A percentile compares a stretch with the other conserved stretches of the same genome.
Conservation (phyloP, 2,797 vertebrate genomes). For the Pangasius macronema region DNA sequence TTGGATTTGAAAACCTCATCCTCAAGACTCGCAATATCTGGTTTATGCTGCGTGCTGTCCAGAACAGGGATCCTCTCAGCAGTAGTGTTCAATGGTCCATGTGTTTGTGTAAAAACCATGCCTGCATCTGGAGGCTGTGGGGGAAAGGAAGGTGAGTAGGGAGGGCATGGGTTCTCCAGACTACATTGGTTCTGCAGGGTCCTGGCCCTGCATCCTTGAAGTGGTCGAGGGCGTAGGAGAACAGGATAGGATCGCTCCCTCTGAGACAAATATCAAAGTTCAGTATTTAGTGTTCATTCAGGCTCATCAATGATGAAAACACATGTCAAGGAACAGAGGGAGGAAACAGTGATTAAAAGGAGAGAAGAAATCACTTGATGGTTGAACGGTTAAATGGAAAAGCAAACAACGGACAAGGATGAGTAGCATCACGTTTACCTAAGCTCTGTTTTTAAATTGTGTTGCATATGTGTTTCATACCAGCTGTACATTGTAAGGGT, state of each 20-base stretch:
- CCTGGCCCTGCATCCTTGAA: slow-evolving; percentile 63
- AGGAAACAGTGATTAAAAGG: slow-evolving; percentile 19
- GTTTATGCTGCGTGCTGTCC: background rate
- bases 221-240: slow-evolving; percentile 65
- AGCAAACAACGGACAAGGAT: background rate
- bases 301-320: slow-evolving; percentile 44
- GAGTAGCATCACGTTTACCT: background rate
- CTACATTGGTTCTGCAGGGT: slow-evolving; percentile 52
- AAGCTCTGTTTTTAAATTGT: background rate
- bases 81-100: slow-evolving; percentile 48
- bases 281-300: background rate
- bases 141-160: slow-evolving; percentile 7
- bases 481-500: slow-evolving; percentile 40
- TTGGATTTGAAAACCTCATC: background rate
- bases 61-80: slow-evolving; percentile 15
- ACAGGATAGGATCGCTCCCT: slow-evolving; percentile 70
- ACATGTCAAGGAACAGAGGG: background rate
- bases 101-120: slow-evolving; percentile 32
- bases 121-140: slow-evolving; percentile 27
- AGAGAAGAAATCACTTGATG: slow-evolving; percentile 26
- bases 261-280: slow-evolving; percentile 59
- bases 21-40: background rate
- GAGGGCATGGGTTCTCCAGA: slow-evolving; percentile 43
- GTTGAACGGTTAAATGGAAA: background rate
- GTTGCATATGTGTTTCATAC: slow-evolving; percentile 22